phyloP scores from a whole-genome alignment of 2,888 invertebrate species.

The Trichogramma dendrolimi region DNA sequence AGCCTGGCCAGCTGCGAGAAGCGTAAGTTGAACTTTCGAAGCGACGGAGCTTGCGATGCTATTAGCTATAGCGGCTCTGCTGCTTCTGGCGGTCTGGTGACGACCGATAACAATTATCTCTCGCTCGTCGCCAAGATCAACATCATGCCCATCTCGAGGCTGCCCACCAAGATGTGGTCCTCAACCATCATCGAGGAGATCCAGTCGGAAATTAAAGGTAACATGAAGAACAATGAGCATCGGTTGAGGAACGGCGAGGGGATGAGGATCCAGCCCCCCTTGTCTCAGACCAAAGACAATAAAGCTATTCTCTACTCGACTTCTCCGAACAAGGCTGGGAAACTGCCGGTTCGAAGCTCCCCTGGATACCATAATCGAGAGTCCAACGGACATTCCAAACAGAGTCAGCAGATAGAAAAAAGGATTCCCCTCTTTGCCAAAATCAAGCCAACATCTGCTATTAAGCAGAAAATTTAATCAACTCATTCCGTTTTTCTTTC shows the following conservation, averaged over 20 bases:
- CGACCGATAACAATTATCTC: constrained; percentile 7
- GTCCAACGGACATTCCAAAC: background rate
- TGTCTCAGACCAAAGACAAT: background rate
- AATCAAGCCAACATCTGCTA: background rate
- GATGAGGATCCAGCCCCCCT: background rate
- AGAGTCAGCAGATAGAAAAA: background rate
- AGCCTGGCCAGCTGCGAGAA: background rate
- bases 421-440: background rate
- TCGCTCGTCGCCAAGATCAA: constrained; percentile 19
- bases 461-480: background rate
- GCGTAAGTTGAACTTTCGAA: constrained; percentile 12
- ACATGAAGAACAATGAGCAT: background rate
- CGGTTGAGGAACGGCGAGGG: background rate
- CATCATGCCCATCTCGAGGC: constrained; percentile 3
- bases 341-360: constrained; percentile 1
- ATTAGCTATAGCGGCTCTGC: background rate
- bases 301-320: background rate
- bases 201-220: background rate
- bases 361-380: constrained; percentile 1
- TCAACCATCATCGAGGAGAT: constrained; percentile 10
- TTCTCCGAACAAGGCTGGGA: background rate
- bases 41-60: background rate
- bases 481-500: too few relatives aligned
- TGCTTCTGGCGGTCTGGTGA: background rate
- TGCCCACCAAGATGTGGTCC: background rate